Conservation (phyloP, 2,113 vertebrate species). For the Mesoclemmys tuberculata region DNA sequence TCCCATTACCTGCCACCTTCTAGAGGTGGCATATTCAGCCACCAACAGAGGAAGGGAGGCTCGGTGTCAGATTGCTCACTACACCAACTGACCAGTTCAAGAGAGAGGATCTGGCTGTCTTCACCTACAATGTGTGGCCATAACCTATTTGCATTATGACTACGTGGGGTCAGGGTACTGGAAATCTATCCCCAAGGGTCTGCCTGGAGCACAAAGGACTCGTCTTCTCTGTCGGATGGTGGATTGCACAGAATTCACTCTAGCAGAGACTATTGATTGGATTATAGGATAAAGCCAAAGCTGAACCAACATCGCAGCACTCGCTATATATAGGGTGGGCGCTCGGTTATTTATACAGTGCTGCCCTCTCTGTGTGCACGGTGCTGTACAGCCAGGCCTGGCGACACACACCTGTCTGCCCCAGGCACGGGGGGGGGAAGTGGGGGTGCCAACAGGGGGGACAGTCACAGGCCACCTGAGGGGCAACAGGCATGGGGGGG, state of each 20-base stretch:
- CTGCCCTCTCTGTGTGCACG: background rate
- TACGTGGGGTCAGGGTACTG: background rate
- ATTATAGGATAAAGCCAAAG: background rate
- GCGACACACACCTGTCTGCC: background rate
- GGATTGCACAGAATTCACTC: background rate
- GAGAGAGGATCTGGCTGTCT: background rate
- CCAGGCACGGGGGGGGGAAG: too few species aligned
- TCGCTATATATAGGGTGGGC: background rate
- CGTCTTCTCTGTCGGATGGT: background rate
- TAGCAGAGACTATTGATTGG: background rate
- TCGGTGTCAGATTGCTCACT: background rate
- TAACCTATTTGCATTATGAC: background rate
- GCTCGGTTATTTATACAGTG: background rate
- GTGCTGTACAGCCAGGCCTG: background rate
- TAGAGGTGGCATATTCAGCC: background rate
- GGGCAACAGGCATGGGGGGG: background rate
- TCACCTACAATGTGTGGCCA: background rate
- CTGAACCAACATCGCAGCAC: background rate
- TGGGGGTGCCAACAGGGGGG: too few species aligned
- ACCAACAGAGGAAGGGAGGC: background rate
- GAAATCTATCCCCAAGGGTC: background rate
- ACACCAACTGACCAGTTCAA: background rate
- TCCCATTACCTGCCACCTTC: background rate
- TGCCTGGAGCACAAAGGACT: background rate
- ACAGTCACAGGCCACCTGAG: background rate